Evolutionary conservation across 2,797 vertebrate genomes (phyloP).

Genomic region (Paramormyrops hopkinsi): DNA sequence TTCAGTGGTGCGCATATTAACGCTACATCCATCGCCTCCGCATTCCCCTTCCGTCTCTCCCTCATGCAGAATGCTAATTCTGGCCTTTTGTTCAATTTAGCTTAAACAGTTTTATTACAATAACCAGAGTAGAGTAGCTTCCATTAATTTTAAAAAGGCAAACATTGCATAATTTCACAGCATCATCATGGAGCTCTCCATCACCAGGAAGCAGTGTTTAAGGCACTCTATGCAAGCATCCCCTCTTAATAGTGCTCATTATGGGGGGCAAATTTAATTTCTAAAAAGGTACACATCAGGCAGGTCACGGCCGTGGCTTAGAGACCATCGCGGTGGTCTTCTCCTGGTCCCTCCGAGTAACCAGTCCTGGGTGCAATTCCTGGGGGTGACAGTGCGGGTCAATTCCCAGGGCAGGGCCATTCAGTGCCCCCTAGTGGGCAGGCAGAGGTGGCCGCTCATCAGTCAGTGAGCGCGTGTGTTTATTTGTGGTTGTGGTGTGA

Average conservation of each 20-base stretch:
- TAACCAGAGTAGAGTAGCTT: slow-evolving; percentile 19
- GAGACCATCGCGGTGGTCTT: not conserved
- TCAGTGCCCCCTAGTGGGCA: not conserved
- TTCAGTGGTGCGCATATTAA: slow-evolving; percentile 54
- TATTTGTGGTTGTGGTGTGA: not conserved
- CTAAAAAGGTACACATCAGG: slow-evolving; percentile 10
- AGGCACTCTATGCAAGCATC: slow-evolving; percentile 20
- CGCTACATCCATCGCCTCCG: slow-evolving; percentile 40
- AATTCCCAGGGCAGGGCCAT: not conserved
- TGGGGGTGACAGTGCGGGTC: not conserved
- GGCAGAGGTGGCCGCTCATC: not conserved
- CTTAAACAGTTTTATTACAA: slow-evolving; percentile 26
- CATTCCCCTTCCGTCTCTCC: slow-evolving; percentile 48
- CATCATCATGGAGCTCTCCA: slow-evolving; percentile 3
- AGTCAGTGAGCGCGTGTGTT: not conserved
- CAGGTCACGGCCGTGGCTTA: not conserved
- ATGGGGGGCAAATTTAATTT: slow-evolving; percentile 16
- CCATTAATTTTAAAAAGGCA: slow-evolving; percentile 19
- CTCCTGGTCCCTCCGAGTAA: not conserved
- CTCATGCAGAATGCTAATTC: slow-evolving; percentile 27
- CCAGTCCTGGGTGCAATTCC: not conserved
- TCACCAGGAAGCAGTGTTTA: slow-evolving; percentile 20
- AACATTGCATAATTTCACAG: slow-evolving; percentile 25
- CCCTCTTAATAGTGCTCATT: slow-evolving; percentile 18
- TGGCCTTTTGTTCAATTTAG: slow-evolving; percentile 27